Conservation (phyloP, 2,888 invertebrate species). For the Apamea monoglypha region DNA sequence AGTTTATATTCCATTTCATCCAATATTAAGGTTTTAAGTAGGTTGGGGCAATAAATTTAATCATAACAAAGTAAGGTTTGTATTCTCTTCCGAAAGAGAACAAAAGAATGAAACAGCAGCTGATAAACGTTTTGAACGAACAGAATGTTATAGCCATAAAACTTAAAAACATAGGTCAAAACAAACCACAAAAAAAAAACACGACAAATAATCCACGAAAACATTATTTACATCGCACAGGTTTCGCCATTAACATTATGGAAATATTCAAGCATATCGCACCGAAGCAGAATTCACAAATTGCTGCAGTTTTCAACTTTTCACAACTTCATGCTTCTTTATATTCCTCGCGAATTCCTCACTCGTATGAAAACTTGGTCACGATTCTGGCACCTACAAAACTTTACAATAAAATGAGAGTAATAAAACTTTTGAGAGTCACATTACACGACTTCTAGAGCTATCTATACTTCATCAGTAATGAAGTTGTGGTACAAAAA, state of each 20-base stretch:
- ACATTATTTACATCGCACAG: not conserved
- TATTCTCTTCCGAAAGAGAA: not conserved
- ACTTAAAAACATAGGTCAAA: not conserved
- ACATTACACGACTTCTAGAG: not conserved
- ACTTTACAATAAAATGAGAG: slow-evolving; percentile 33
- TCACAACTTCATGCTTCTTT: slow-evolving; percentile 41
- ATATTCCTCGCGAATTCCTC: slow-evolving; percentile 43
- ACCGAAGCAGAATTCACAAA: slow-evolving; percentile 40
- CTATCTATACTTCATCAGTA: not conserved
- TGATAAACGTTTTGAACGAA: not conserved
- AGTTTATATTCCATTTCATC: not conserved
- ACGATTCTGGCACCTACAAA: slow-evolving; percentile 39
- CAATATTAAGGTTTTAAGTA: not conserved
- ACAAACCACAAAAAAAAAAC: not conserved
- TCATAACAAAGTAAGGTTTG: not conserved
- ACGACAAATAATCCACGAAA: not conserved
- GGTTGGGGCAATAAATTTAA: not conserved
- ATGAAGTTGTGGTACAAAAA: not conserved
- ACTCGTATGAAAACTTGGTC: slow-evolving; percentile 50
- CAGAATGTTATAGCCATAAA: not conserved
- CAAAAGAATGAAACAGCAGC: not conserved
- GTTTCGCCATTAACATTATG: slow-evolving; percentile 11
- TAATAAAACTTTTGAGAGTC: slow-evolving; percentile 12
- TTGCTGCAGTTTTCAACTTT: slow-evolving; percentile 48
- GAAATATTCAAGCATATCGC: slow-evolving; percentile 44